Percentiles rank a stretch among this genome's conserved stretches.
Evolutionary conservation across 2,888 invertebrate species (phyloP).

Genomic region (Hoplodrina blanda): DNA sequence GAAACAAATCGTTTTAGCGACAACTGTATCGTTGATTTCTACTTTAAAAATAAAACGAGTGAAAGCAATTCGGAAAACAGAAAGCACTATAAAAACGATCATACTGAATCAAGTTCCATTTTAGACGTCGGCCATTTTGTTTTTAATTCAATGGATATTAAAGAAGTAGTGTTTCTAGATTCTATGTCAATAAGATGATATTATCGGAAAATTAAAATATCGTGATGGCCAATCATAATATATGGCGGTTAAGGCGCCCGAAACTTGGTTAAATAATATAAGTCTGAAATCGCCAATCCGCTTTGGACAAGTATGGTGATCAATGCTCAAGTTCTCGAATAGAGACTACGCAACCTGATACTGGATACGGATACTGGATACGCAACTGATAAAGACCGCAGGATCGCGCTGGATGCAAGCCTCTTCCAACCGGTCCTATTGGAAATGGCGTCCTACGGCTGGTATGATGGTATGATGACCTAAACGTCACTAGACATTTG

Average conservation of each 20-base stretch:
- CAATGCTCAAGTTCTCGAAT: not conserved
- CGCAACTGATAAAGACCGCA: no score
- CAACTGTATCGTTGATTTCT: slow-evolving; percentile 35
- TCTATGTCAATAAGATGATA: not conserved
- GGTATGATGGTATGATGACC: not conserved
- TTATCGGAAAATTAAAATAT: slow-evolving; percentile 18
- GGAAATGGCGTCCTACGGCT: no score
- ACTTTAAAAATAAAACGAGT: slow-evolving; percentile 45
- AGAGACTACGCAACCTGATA: not conserved
- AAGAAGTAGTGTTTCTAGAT: not conserved
- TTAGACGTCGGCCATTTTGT: slow-evolving; percentile 20
- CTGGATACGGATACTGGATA: no score
- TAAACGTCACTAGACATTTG: not conserved
- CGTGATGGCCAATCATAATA: no score
- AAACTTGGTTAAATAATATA: no score
- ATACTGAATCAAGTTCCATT: slow-evolving; percentile 44
- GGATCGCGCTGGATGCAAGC: no score
- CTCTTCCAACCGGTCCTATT: no score
- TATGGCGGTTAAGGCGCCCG: no score
- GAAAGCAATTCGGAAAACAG: slow-evolving; percentile 57
- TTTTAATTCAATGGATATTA: slow-evolving; percentile 12
- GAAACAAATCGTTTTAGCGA: slow-evolving; percentile 20
- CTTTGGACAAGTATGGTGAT: no score
- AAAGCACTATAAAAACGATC: slow-evolving; percentile 54
- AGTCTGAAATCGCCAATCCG: no score